Conservation (phyloP, 1,140 invertebrate species). For the honey bee (Apis mellifera) region Amel_HAv3.1 CM009934.2:5181001-5181500, state of each 20-base stretch:
- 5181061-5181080: too few relatives aligned
- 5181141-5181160: slow-evolving; percentile 18
- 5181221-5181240: slow-evolving; percentile 35
- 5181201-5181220: slow-evolving; percentile 46
- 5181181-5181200: slow-evolving; percentile 32
- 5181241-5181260: slow-evolving; percentile 48
- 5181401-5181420: background rate
- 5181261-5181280: slow-evolving; percentile 46
- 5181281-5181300: slow-evolving; percentile 69
- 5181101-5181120: background rate
- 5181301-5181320: slow-evolving; percentile 66
- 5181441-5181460: background rate
- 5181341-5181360: slow-evolving; percentile 14
- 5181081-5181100: too few relatives aligned
- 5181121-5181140: slow-evolving; percentile 12
- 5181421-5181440: background rate
- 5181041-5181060: too few relatives aligned
- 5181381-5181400: background rate
- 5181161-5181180: background rate
- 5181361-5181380: slow-evolving; percentile 20
- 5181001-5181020: too few relatives aligned
- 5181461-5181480: too few relatives aligned
- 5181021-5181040: too few relatives aligned
- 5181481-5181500: background rate
- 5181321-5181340: slow-evolving; percentile 64